phyloP scores from a whole-genome alignment of 1,140 invertebrate genomes.

The Trichogramma pretiosum region DNA sequence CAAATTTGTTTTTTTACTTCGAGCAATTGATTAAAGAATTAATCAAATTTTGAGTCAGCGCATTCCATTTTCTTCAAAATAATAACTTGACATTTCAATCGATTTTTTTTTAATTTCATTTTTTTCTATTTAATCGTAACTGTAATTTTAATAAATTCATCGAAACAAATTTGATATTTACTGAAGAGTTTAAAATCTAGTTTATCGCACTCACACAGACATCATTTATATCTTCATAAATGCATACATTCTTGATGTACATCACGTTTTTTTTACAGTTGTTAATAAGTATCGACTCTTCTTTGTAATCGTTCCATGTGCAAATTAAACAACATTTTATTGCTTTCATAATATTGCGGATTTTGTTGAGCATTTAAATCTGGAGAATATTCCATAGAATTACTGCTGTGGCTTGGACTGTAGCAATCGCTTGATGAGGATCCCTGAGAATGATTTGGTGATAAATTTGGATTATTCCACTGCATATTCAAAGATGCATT shows the following conservation, averaged over 20 bases:
- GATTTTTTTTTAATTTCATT: background rate
- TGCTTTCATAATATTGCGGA: conserved; percentile 56
- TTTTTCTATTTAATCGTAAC: background rate
- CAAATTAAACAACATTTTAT: conserved; percentile 53
- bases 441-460: conserved; percentile 38
- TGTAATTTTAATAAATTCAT: background rate
- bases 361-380: conserved; percentile 49
- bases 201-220: too few relatives aligned
- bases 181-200: too few relatives aligned
- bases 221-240: too few relatives aligned
- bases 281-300: conserved; percentile 17
- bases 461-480: conserved; percentile 31
- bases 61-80: background rate
- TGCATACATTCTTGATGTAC: too few relatives aligned
- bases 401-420: conserved; percentile 35
- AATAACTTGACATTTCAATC: conserved; percentile 1
- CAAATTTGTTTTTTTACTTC: too few relatives aligned
- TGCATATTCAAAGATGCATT: conserved; percentile 29
- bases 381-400: conserved; percentile 44
- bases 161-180: background rate
- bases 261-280: conserved; percentile 3
- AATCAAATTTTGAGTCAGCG: too few relatives aligned
- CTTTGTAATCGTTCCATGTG: conserved; percentile 51
- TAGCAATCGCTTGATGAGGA: conserved; percentile 37
- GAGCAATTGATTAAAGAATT: too few relatives aligned